Evolutionary conservation across 2,888 invertebrate genomes (phyloP).

Genomic region (Notodonta ziczac): DNA sequence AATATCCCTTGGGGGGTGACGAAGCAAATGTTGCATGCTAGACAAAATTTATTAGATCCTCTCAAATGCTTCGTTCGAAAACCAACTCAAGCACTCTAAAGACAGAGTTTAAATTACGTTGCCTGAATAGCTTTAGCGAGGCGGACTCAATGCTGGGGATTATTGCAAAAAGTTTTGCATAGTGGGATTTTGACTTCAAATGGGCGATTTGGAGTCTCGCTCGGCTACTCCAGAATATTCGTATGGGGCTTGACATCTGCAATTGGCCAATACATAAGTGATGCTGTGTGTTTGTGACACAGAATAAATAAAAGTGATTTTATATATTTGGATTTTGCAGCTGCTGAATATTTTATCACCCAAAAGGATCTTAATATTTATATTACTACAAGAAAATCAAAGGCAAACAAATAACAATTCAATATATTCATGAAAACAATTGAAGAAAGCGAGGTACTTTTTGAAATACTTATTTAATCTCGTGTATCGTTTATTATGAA

Average conservation of each 20-base stretch:
- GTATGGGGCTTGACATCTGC: slow-evolving; percentile 25
- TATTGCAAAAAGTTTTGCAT: slow-evolving; percentile 55
- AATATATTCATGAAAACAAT: too few species aligned
- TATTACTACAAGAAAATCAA: too few species aligned
- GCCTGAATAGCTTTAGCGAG: slow-evolving; percentile 27
- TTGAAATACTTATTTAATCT: too few species aligned
- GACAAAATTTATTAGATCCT: slow-evolving; percentile 60
- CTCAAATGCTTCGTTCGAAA: slow-evolving; percentile 19
- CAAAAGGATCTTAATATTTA: too few species aligned
- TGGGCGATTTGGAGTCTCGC: slow-evolving; percentile 49
- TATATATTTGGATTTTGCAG: background rate
- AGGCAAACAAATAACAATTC: too few species aligned
- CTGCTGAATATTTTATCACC: background rate
- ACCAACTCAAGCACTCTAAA: slow-evolving; percentile 23
- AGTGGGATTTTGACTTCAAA: slow-evolving; percentile 51
- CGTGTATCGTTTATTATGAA: too few species aligned
- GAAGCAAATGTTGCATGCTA: slow-evolving; percentile 62
- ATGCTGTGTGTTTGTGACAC: slow-evolving; percentile 7
- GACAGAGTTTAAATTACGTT: slow-evolving; percentile 19
- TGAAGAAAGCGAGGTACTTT: too few species aligned
- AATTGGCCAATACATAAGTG: slow-evolving; percentile 26
- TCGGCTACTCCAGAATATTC: slow-evolving; percentile 30
- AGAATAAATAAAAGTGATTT: background rate
- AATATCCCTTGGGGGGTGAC: slow-evolving; percentile 59
- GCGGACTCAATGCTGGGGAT: slow-evolving; percentile 50